Conservation (phyloP, 2,888 invertebrate species). For the Hyles lineata region DNA sequence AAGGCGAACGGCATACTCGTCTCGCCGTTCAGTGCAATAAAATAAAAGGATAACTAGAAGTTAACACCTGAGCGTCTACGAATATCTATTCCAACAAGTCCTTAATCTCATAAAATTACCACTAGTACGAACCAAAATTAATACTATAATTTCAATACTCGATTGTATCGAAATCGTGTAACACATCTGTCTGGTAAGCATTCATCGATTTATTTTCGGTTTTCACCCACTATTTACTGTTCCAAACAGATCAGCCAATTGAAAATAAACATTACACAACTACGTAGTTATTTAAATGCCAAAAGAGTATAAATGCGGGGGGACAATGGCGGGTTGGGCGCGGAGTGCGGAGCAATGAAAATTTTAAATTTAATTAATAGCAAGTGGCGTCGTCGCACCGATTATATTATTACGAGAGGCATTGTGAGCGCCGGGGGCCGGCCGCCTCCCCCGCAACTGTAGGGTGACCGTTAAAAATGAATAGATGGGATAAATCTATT, state of each 20-base stretch:
- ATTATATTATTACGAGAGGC: constrained; percentile 79
- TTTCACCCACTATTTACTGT: background rate
- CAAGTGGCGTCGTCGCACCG: constrained; percentile 75
- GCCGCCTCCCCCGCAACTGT: constrained; percentile 28
- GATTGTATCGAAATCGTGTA: too few relatives aligned
- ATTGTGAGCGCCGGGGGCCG: constrained; percentile 56
- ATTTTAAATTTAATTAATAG: constrained; percentile 83
- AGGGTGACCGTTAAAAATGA: background rate
- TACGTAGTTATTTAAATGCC: constrained; percentile 25
- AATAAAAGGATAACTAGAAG: too few relatives aligned
- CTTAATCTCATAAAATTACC: too few relatives aligned
- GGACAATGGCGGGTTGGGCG: constrained; percentile 40
- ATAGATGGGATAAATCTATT: background rate
- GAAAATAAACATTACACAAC: background rate
- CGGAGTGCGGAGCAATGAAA: constrained; percentile 63
- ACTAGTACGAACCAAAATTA: too few relatives aligned
- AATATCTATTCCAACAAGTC: too few relatives aligned
- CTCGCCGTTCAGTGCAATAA: too few relatives aligned
- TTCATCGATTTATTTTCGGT: too few relatives aligned
- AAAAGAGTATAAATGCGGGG: constrained; percentile 29
- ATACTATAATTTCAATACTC: too few relatives aligned
- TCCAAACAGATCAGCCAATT: background rate
- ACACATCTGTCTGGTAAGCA: too few relatives aligned
- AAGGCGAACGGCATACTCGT: too few relatives aligned
- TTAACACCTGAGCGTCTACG: too few relatives aligned